Conservation (phyloP, 2,888 invertebrate species). For the Neoascia interrupta region DNA sequence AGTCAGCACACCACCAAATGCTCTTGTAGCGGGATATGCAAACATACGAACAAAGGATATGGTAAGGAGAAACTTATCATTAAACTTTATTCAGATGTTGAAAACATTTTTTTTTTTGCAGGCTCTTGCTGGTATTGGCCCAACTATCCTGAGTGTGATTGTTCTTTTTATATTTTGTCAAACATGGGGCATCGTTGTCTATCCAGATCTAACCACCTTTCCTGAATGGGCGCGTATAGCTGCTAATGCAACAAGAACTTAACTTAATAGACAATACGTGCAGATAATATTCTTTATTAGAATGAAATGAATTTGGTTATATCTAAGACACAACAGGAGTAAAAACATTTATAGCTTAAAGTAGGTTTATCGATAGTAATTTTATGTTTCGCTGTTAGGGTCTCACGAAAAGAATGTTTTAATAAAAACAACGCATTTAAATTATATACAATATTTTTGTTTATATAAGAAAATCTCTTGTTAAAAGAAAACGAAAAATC, state of each 20-base stretch:
- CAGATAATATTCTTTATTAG: background rate
- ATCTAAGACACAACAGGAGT: background rate
- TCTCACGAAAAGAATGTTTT: background rate
- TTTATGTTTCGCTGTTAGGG: background rate
- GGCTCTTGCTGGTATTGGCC: conserved; percentile 88
- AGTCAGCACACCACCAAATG: conserved; percentile 97
- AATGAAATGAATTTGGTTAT: conserved; percentile 3
- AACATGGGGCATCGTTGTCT: conserved; percentile 87
- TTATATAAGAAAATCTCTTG: background rate
- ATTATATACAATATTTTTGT: background rate
- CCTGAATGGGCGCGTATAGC: conserved; percentile 85
- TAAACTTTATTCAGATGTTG: too few species aligned
- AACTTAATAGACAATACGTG: background rate
- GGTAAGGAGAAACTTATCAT: too few species aligned
- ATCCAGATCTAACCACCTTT: conserved; percentile 82
- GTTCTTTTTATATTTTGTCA: conserved; percentile 87
- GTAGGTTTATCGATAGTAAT: background rate
- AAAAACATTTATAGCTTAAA: conserved; percentile 9
- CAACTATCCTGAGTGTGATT: conserved; percentile 87
- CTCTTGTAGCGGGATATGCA: conserved; percentile 92
- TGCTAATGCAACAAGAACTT: conserved; percentile 5
- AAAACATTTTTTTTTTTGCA: conserved; percentile 74
- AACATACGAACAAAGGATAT: conserved; percentile 90
- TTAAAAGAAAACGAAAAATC: background rate
- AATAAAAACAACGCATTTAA: conserved; percentile 14